Evolutionary conservation across 2,888 invertebrate species (phyloP).

Genomic region (Tetanocera ferruginea): DNA sequence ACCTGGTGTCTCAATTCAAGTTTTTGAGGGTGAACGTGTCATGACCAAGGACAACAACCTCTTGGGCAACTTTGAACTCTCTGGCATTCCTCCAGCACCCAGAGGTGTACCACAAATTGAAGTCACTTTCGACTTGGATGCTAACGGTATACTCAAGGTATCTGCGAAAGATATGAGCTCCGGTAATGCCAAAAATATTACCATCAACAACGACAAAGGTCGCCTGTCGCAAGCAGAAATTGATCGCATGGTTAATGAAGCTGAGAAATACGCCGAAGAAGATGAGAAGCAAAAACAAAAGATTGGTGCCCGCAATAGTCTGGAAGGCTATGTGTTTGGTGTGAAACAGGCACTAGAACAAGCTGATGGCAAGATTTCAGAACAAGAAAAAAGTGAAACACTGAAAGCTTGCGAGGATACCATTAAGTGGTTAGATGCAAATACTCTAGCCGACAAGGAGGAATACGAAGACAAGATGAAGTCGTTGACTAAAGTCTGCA

Average conservation of each 20-base stretch:
- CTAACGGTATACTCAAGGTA: constrained; percentile 93
- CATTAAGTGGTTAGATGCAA: constrained; percentile 81
- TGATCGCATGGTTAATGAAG: constrained; percentile 81
- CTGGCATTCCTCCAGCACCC: constrained; percentile 93
- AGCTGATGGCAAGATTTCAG: constrained; percentile 74
- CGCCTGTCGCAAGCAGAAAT: constrained; percentile 84
- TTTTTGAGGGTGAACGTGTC: constrained; percentile 83
- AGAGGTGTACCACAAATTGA: constrained; percentile 89
- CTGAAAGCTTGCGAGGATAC: constrained; percentile 76
- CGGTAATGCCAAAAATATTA: constrained; percentile 80
- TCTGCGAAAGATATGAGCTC: constrained; percentile 79
- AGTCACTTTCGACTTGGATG: constrained; percentile 84
- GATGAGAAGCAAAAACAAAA: constrained; percentile 79
- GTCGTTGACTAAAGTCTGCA: constrained; percentile 67
- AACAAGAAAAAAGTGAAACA: constrained; percentile 79
- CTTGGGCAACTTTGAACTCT: constrained; percentile 94
- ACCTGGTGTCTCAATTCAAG: constrained; percentile 80
- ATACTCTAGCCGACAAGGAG: constrained; percentile 81
- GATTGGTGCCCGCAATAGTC: constrained; percentile 78
- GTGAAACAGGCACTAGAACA: constrained; percentile 80
- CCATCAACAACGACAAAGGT: constrained; percentile 85
- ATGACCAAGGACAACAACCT: constrained; percentile 96
- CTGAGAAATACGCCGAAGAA: constrained; percentile 79
- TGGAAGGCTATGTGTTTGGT: constrained; percentile 79
- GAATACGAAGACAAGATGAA: constrained; percentile 76